These are phyloP conservation scores for Pelobates cultripes DNA, from an alignment of 2,797 vertebrate genomes.

Conservation along the genomic window DNA sequence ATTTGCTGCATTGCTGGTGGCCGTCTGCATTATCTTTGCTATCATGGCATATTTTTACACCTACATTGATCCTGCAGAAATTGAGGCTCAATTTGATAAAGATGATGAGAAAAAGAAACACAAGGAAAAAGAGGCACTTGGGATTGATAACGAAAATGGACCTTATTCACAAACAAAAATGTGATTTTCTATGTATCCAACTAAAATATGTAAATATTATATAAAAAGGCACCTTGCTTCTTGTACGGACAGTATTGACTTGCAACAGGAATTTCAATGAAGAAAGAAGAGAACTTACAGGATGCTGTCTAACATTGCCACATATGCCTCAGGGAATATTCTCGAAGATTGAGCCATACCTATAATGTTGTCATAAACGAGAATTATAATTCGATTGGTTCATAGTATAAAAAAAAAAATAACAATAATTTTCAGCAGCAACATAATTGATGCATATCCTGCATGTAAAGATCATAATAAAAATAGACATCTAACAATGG, in stretches of 20 bases:
- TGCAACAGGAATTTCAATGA: not conserved
- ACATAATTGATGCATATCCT: too few relatives aligned
- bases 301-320: not conserved
- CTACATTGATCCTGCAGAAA: slow-evolving; percentile 83
- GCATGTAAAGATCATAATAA: too few relatives aligned
- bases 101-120: slow-evolving; percentile 60
- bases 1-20: slow-evolving; percentile 85
- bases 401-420: not conserved
- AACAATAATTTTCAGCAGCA: not conserved
- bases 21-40: slow-evolving; percentile 87
- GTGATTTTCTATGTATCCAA: slow-evolving; percentile 57
- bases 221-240: not conserved
- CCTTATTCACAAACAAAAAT: slow-evolving; percentile 55
- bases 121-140: not conserved
- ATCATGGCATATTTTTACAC: slow-evolving; percentile 92
- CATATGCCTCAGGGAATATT: not conserved
- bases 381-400: not conserved
- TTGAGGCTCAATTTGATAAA: slow-evolving; percentile 81
- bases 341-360: not conserved
- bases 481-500: too few relatives aligned
- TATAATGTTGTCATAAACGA: not conserved
- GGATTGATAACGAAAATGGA: not conserved
- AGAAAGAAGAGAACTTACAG: not conserved
- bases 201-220: slow-evolving; percentile 44
- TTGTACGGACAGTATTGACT: not conserved